Evolutionary conservation across 2,113 vertebrate genomes (phyloP), one percentile per base, ranked within the genome.

Genomic region (Apteryx owenii): DNA sequence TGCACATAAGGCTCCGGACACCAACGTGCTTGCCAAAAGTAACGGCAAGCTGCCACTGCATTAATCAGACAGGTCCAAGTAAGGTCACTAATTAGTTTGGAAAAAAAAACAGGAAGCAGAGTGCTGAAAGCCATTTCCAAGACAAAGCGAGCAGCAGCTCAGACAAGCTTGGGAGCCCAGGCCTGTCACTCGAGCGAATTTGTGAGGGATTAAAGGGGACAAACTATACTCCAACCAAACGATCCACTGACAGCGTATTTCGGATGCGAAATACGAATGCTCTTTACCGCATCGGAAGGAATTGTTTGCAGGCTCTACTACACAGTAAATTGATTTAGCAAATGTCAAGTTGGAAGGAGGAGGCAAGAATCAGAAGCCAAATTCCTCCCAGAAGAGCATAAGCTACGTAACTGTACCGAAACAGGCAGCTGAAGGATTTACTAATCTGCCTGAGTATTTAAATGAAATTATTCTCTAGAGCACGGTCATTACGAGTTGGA

Each of bases 371-470:
- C 44, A 65, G 75, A 85, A 94, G 75, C 16, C 36, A 25, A 93
- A 96, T 91, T 80, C 85, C 75, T 94, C 93, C 89, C 93, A 48
- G 51, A 86, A 92, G 77, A 82, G 82, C 28, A 78, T 53, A 73
- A 92, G 7, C 77, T 38, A 65, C 42, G 7, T 11, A 62, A 89
- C 75, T 56, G 70, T 9, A 38, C 73, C 33, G 84, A 60, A 61
- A 65, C 46, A 94, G 72, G 58, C 65, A 91, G 81, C 66, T 85
- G 78, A 95, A 89, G 85, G 87, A 89, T 95, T 97, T 94, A 91
- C 81, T 44, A 91, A 96, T 89, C 78, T 88, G 62, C 78, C 65
- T 28, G 66, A 93, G 62, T 93, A 94, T 71, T 94, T 91, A 91
- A 46, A 95, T 44, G 56, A 71, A 95, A 91, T 95, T 50, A 93